These are phyloP conservation scores for Argentina silus DNA, from an alignment of 2,797 vertebrate species.

Conservation along the genomic window DNA sequence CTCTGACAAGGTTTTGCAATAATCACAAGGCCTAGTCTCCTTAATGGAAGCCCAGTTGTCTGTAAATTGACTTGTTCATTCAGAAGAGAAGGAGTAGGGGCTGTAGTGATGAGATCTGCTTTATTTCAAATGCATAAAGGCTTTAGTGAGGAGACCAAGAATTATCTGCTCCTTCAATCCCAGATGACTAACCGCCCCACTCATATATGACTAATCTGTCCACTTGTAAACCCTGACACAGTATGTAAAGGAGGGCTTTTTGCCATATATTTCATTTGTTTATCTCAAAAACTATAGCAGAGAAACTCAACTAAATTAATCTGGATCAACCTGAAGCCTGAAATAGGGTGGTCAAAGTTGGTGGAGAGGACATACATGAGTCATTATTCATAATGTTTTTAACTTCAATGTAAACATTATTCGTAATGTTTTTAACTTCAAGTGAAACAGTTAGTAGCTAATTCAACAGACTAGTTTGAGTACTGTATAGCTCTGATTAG, in stretches of 20 bases:
- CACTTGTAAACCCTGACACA: slow-evolving; percentile 53
- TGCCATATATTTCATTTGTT: not conserved
- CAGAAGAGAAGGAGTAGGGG: slow-evolving; percentile 22
- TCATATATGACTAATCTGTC: too few species aligned
- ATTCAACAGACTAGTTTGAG: not conserved
- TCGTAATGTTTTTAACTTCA: too few species aligned
- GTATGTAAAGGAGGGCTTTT: slow-evolving; percentile 40
- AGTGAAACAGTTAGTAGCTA: not conserved
- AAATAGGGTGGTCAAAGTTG: not conserved
- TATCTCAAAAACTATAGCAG: slow-evolving; percentile 5
- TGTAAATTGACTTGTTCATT: slow-evolving; percentile 68
- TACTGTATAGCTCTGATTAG: not conserved
- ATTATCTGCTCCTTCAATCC: slow-evolving; percentile 58
- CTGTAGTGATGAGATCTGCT: slow-evolving; percentile 55
- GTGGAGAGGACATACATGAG: too few species aligned
- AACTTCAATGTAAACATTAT: too few species aligned
- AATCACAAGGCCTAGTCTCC: slow-evolving; percentile 41
- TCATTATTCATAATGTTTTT: too few species aligned
- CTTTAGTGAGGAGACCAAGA: slow-evolving; percentile 47
- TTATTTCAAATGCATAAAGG: slow-evolving; percentile 54
- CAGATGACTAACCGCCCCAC: slow-evolving; percentile 52
- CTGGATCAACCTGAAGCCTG: not conserved
- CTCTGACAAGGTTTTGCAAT: slow-evolving; percentile 32
- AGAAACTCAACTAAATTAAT: slow-evolving; percentile 2
- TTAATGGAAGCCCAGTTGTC: slow-evolving; percentile 63